Base-by-base conservation (phyloP, 2,113 vertebrate genomes). In the Galemys pyrenaicus region DNA sequence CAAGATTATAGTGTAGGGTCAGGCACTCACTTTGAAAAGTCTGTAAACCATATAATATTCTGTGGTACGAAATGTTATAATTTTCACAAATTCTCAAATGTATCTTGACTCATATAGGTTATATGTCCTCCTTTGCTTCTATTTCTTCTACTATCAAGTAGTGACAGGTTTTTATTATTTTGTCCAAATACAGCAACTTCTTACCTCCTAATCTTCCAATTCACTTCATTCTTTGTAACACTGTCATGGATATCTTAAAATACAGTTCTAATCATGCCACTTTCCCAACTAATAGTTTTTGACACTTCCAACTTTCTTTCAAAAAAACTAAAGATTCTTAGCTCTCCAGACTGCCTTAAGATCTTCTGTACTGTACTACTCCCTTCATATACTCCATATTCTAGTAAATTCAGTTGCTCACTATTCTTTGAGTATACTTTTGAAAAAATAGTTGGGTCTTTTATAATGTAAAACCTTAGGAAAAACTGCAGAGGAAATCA, bases 21-120 rank as follows among this genome's bases (percentile, higher is more conserved):
- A 56, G 39, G 46, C 71, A n/a, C 20, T 9, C 32, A 9, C 32
- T 54, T 26, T 32, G 49, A 56, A 44, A 83, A 11, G 17, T 58
- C 64, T 24, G 11, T 20, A 35, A 73, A 35, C 30, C 67, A 19
- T 35, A 16, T 75, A 75, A 87, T 35, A 51, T 73, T 60, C 28
- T 85, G 11, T 51, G 22, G 9, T 9, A 56, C 24, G 54, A 4
- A 91, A 89, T 30, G 19, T 49, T 11, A 88, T 37, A 30, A 5
- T 30, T 13, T 60, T 67, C 54, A 56, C 37, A 80, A 70, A 58
- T 73, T 91, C 83, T 81, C 77, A 94, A 89, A 60, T 75, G 44
- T 54, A 28, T 41, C 49, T 65, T 80, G 54, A 80, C 15, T 74
- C 28, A 94, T 44, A 39, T 65, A 80, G 13, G 9, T 58, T 64